phyloP scores from a whole-genome alignment of 2,113 vertebrate genomes.

The Macquaria australasica region DNA sequence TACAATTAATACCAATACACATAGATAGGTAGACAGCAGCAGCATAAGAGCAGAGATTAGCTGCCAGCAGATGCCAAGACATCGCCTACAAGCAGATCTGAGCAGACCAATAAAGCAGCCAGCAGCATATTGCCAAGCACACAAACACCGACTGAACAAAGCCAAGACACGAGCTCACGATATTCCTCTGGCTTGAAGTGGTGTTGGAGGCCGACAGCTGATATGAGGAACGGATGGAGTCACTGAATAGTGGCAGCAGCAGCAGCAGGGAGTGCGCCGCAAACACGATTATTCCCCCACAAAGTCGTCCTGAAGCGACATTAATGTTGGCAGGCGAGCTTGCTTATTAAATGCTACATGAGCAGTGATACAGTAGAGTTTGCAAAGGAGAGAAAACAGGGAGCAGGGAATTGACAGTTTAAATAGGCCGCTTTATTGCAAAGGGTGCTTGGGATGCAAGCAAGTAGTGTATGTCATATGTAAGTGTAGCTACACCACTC shows the following conservation, averaged over 20 bases:
- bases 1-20: conserved; percentile 26
- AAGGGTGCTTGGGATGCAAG: background rate
- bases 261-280: conserved; percentile 19
- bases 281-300: conserved; percentile 51
- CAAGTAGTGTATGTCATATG: background rate
- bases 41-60: conserved; percentile 37
- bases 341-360: conserved; percentile 42
- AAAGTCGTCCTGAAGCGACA: conserved; percentile 33
- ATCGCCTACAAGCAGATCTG: conserved; percentile 49
- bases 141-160: conserved; percentile 44
- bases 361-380: background rate
- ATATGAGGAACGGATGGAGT: conserved; percentile 40
- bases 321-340: conserved; percentile 20
- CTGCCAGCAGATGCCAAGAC: conserved; percentile 47
- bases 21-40: background rate
- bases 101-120: conserved; percentile 36
- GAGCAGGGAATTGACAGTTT: conserved; percentile 1
- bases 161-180: conserved; percentile 42
- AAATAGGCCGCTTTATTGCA: background rate
- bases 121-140: conserved; percentile 36
- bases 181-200: conserved; percentile 31
- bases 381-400: background rate
- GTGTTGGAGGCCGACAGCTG: conserved; percentile 41
- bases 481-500: background rate
- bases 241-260: conserved; percentile 21